Percentiles rank a stretch among this genome's conserved stretches.
phyloP scores from a whole-genome alignment of 2,797 vertebrate species.

The Notolepis coatsorum region DNA sequence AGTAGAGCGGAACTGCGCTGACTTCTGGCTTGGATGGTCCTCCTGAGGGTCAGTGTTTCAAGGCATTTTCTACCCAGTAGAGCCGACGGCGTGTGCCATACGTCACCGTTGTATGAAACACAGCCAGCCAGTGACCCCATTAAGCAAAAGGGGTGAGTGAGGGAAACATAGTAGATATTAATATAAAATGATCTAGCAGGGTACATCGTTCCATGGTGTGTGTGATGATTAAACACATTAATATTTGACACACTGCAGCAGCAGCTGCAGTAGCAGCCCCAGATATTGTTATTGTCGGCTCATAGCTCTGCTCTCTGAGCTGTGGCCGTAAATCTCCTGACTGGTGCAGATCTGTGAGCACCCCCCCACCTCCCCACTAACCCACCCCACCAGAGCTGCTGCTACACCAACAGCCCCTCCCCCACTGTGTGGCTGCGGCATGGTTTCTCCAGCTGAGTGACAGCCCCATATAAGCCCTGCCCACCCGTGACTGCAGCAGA shows the following conservation, averaged over 20 bases:
- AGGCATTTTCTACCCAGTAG: conserved; percentile 7
- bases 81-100: not conserved
- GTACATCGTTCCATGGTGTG: conserved; percentile 1
- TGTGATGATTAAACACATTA: conserved; percentile 38
- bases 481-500: conserved; percentile 74
- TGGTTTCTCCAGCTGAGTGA: conserved; percentile 60
- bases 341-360: conserved; percentile 50
- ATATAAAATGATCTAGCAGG: conserved; percentile 44
- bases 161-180: conserved; percentile 25
- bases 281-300: conserved; percentile 30
- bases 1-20: conserved; percentile 68
- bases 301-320: conserved; percentile 29
- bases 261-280: conserved; percentile 35
- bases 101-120: conserved; percentile 33
- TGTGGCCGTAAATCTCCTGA: conserved; percentile 35
- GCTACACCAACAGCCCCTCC: conserved; percentile 65
- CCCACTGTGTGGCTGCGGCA: conserved; percentile 68
- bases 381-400: conserved; percentile 38
- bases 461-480: conserved; percentile 56
- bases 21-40: conserved; percentile 39
- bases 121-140: conserved; percentile 46
- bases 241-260: conserved; percentile 58
- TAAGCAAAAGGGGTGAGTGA: conserved; percentile 10
- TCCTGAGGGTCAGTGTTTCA: conserved; percentile 13
- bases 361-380: conserved; percentile 12